A percentile compares a stretch with the other conserved stretches of the same genome.
phyloP scores from a whole-genome alignment of 2,797 vertebrate genomes.

The Hippopotamyrus pictus region DNA sequence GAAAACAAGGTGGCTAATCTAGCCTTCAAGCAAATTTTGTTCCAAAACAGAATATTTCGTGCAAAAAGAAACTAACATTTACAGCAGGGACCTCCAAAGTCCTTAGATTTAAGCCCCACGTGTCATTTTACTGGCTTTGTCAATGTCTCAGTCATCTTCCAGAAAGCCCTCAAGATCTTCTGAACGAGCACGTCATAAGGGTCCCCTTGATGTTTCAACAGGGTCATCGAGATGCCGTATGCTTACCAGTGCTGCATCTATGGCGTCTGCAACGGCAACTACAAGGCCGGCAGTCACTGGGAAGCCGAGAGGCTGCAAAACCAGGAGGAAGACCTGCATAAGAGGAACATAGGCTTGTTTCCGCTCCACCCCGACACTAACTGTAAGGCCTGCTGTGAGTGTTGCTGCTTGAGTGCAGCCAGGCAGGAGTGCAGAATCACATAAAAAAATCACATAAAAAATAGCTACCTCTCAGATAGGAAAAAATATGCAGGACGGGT shows the following conservation, averaged over 20 bases:
- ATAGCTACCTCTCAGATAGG: background rate
- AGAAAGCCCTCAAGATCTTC: background rate
- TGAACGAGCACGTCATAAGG: background rate
- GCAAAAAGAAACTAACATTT: background rate
- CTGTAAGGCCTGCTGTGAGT: constrained; percentile 60
- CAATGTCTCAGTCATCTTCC: background rate
- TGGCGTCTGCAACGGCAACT: constrained; percentile 67
- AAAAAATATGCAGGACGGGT: too few relatives aligned
- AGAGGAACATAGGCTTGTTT: constrained; percentile 68
- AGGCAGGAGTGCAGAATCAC: background rate
- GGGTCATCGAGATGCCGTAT: constrained; percentile 86
- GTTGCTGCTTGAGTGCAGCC: background rate
- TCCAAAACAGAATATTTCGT: background rate
- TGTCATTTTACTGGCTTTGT: background rate
- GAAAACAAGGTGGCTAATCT: background rate
- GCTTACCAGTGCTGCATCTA: constrained; percentile 95
- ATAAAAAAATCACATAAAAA: background rate
- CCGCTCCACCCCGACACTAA: constrained; percentile 71
- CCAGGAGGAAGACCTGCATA: constrained; percentile 73
- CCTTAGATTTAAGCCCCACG: background rate
- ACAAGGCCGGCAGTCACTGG: constrained; percentile 69
- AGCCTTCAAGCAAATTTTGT: background rate
- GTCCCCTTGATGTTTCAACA: constrained; percentile 38
- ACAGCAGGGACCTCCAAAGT: background rate
- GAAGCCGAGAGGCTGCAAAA: constrained; percentile 62